Conservation (phyloP, 2,888 invertebrate species). For the Melinaea menophilus region DNA sequence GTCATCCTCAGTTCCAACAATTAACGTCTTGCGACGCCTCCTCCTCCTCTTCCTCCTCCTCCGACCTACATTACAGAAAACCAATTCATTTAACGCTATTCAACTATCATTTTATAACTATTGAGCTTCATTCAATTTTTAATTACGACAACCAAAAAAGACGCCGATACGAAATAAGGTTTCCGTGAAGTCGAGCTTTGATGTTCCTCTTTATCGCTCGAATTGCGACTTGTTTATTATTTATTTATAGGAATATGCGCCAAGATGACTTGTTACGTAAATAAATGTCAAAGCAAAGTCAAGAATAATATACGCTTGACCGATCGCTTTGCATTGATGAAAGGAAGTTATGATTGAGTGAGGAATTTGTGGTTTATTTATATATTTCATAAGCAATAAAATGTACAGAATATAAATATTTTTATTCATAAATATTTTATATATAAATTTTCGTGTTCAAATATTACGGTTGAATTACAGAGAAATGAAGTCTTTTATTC, state of each 20-base stretch:
- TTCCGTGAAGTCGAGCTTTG: conserved; percentile 60
- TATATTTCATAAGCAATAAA: not conserved
- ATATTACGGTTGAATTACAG: too few species aligned
- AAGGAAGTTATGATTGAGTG: conserved; percentile 48
- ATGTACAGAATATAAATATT: not conserved
- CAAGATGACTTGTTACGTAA: conserved; percentile 51
- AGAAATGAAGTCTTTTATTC: too few species aligned
- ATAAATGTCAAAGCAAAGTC: conserved; percentile 51
- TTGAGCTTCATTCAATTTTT: conserved; percentile 64
- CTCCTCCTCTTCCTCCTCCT: too few species aligned
- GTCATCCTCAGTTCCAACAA: conserved; percentile 46
- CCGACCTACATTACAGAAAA: conserved; percentile 66
- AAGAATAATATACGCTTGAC: conserved; percentile 53
- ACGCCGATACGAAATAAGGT: conserved; percentile 39
- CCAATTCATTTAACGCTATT: conserved; percentile 74
- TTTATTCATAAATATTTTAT: not conserved
- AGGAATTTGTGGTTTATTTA: conserved; percentile 37
- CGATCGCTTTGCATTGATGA: conserved; percentile 49
- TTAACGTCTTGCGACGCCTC: conserved; percentile 54
- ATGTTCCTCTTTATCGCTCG: conserved; percentile 58
- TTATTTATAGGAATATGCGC: conserved; percentile 58
- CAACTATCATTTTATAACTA: conserved; percentile 71
- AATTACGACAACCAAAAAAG: conserved; percentile 45
- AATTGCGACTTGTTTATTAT: conserved; percentile 58
- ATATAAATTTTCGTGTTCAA: not conserved